Conservation (phyloP, 1,140 invertebrate species). For the Conus betulinus region DNA sequence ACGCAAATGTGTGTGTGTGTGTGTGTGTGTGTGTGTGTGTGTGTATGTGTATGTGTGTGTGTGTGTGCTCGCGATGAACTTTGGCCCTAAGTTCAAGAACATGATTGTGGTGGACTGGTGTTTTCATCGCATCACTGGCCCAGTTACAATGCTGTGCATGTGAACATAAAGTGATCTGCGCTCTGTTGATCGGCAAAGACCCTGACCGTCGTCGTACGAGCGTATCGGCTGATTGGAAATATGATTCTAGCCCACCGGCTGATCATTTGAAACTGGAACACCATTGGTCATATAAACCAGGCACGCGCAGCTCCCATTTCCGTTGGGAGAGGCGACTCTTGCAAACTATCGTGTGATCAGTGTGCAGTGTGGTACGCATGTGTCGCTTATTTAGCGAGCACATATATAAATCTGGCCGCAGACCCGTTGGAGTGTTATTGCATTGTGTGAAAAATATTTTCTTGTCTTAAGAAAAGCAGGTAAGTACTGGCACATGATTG, state of each 20-base stretch:
- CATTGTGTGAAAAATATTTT: background rate
- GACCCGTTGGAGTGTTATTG: background rate
- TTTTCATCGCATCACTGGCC: no score
- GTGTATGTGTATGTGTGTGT: no score
- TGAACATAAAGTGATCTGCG: no score
- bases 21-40: no score
- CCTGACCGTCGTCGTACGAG: background rate
- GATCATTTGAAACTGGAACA: background rate
- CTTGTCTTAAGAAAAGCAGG: no score
- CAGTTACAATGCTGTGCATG: no score
- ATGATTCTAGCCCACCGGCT: background rate
- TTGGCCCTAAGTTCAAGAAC: no score
- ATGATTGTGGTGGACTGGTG: no score
- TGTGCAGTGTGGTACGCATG: background rate
- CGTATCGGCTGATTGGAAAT: background rate
- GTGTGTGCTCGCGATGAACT: no score
- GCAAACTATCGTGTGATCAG: background rate
- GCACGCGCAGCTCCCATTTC: background rate
- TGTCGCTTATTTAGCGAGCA: background rate
- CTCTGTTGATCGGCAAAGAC: background rate
- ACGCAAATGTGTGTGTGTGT: no score
- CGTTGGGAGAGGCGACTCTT: background rate
- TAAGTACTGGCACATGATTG: no score
- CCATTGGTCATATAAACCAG: background rate
- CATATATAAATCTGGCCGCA: background rate